These are phyloP conservation scores for Rhagoletis zephyria DNA, from an alignment of 1,140 invertebrate genomes.

Conservation along the genomic window DNA sequence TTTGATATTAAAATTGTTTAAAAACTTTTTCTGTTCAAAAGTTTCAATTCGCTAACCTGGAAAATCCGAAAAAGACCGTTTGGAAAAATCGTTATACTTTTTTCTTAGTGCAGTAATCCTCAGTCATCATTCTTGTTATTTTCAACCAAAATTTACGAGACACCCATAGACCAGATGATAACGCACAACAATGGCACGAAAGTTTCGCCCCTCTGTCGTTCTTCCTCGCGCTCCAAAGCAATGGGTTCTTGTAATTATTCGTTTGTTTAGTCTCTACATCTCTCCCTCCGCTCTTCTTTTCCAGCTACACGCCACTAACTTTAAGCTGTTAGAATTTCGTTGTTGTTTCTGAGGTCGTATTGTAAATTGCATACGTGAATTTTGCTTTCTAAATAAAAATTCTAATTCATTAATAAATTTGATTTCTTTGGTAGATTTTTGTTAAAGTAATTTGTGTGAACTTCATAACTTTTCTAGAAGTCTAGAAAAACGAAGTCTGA, in stretches of 20 bases:
- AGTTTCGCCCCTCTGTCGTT: neutral
- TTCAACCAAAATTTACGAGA: neutral
- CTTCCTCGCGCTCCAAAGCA: neutral
- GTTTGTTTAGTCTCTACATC: neutral
- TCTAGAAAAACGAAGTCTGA: too few species aligned
- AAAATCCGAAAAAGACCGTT: too few species aligned
- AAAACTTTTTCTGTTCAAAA: too few species aligned
- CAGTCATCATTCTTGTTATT: neutral
- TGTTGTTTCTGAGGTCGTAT: slow-evolving; percentile 18
- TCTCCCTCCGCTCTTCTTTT: neutral
- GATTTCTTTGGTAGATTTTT: too few species aligned
- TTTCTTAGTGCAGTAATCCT: neutral
- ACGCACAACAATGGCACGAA: neutral
- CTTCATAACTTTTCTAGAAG: too few species aligned
- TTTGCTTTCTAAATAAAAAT: slow-evolving; percentile 31
- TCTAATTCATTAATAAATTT: neutral
- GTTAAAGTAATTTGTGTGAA: too few species aligned
- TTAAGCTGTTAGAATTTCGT: neutral
- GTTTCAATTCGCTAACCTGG: too few species aligned
- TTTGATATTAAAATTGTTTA: too few species aligned
- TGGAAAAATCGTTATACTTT: too few species aligned
- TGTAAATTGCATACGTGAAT: slow-evolving; percentile 8
- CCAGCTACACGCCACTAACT: neutral
- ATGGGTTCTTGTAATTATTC: neutral
- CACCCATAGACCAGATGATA: slow-evolving; percentile 1